Evolutionary conservation across 92 coral and sea anemone genomes (phyloP).

Genomic region (Zoanthus sociatus): DNA sequence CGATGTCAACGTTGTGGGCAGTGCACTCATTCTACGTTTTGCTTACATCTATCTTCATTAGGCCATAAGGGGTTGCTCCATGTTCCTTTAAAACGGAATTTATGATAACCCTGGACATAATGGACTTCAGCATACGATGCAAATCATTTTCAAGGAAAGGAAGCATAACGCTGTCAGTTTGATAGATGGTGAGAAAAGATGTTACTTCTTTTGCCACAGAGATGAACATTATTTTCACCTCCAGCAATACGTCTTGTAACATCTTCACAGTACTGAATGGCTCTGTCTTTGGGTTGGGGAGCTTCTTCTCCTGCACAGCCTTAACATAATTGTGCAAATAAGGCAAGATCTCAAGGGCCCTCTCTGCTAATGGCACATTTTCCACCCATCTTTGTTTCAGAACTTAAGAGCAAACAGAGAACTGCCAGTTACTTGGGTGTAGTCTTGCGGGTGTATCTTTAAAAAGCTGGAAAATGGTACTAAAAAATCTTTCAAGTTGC

Average conservation of each 20-base stretch:
- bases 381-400: conserved; percentile 41
- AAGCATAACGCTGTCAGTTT: conserved; percentile 38
- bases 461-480: conserved; percentile 34
- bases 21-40: conserved; percentile 35
- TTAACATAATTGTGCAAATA: conserved; percentile 18
- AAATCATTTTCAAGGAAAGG: conserved; percentile 50
- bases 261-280: conserved; percentile 35
- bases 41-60: conserved; percentile 31
- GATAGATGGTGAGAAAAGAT: conserved; percentile 49
- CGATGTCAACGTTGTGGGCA: conserved; percentile 45
- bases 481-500: conserved; percentile 41
- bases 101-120: conserved; percentile 43
- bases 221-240: conserved; percentile 45
- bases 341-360: conserved; percentile 48
- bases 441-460: conserved; percentile 43
- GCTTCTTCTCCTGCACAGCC: conserved; percentile 38
- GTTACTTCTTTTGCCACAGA: conserved; percentile 47
- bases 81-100: conserved; percentile 46
- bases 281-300: conserved; percentile 44
- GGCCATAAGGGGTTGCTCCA: conserved; percentile 34
- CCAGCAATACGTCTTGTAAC: conserved; percentile 34
- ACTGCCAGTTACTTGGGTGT: conserved; percentile 38
- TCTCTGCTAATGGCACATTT: conserved; percentile 49
- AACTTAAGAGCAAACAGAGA: conserved; percentile 26
- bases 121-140: conserved; percentile 47